Evolutionary conservation across 2,797 vertebrate genomes (phyloP), one percentile per base, ranked within the genome.

Genomic region (Pogoniulus pusillus): DNA sequence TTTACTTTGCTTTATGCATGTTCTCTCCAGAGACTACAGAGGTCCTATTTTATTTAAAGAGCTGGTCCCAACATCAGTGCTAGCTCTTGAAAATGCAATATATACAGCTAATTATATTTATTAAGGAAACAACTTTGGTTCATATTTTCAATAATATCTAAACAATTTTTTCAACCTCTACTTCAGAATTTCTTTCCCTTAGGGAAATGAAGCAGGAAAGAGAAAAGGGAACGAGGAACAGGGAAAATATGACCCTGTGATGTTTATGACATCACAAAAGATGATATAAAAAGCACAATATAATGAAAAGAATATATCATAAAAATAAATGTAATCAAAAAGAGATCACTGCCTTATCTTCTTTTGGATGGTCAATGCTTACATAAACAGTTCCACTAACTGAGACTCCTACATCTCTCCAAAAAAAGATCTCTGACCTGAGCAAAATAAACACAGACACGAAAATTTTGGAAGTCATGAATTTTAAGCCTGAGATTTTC

Each of bases 1-100:
- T 98, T 98, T 98, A 98, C 98, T 98, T 98, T 97, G 98, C 98
- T 98, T 99, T 98, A 98, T 98, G 98, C 97, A 97, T 97, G 97
- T 96, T 98, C 95, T 96, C 97, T 97, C 96, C 91, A 94, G 93
- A 98, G 98, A 98, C 97, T 98, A 98, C 97, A 98, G 97, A 98
- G 98, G 98, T 99, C 98, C 98, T 98, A 97, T 98, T 98, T 98
- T 98, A 98, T 98, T 98, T 98, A 98, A 97, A 97, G 97, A 97
- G 96, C 96, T 95, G 96, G 96, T 97, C 96, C 96, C 94, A 96
- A 96, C 93, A 96, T 95, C 96, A 91, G 94, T 93, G 90, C 94
- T 84, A 93, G 94, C 87, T 97, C 95, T 97, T 93, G 84, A 97
- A 97, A 97, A 97, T 95, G 96, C 91, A 96, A 96, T 97, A 96